Conservation (phyloP, 2,797 vertebrate genomes). For the Hyperoplus immaculatus region DNA sequence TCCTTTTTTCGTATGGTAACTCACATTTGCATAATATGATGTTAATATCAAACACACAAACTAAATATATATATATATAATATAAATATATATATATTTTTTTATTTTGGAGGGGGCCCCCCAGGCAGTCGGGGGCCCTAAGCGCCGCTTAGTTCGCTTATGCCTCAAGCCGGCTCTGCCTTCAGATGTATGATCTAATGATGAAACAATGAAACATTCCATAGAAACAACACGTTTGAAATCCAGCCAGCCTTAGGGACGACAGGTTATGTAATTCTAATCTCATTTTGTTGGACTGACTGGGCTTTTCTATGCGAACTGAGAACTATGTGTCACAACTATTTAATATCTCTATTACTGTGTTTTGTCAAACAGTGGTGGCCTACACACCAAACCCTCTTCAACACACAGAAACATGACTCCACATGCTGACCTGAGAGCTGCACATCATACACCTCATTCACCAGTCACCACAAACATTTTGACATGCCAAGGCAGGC, state of each 20-base stretch:
- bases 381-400: conserved; percentile 10
- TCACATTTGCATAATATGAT: too few species aligned
- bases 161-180: neutral
- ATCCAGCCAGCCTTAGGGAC: conserved; percentile 25
- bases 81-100: too few species aligned
- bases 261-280: conserved; percentile 62
- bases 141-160: too few species aligned
- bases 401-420: conserved; percentile 15
- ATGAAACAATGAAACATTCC: conserved; percentile 37
- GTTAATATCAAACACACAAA: too few species aligned
- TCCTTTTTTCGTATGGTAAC: too few species aligned
- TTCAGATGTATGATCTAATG: conserved; percentile 22
- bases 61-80: too few species aligned
- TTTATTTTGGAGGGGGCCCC: too few species aligned
- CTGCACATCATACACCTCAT: neutral
- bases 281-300: conserved; percentile 45
- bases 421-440: conserved; percentile 12
- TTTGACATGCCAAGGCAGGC: neutral
- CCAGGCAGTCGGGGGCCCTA: too few species aligned
- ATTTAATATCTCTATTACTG: conserved; percentile 66
- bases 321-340: conserved; percentile 60
- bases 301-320: conserved; percentile 24
- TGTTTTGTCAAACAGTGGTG: conserved; percentile 32
- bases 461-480: neutral
- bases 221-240: conserved; percentile 30